A percentile compares a stretch with the other conserved stretches of the same genome.
phyloP scores from a whole-genome alignment of 1,140 invertebrate genomes.

The Cotesia typhae region DNA sequence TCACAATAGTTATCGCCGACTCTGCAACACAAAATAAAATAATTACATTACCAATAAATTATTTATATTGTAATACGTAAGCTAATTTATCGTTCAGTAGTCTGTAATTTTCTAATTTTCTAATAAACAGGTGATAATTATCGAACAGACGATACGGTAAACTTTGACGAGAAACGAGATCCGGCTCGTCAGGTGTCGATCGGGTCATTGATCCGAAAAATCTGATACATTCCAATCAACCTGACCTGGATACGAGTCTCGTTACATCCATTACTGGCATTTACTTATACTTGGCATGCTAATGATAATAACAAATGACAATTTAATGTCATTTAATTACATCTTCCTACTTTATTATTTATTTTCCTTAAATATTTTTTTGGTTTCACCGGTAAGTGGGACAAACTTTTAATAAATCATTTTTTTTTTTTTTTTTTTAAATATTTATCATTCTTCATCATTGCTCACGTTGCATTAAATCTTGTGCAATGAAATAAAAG shows the following conservation, averaged over 20 bases:
- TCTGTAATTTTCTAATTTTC: not conserved
- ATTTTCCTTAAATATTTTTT: no score
- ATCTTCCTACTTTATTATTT: no score
- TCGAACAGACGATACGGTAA: not conserved
- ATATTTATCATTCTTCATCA: no score
- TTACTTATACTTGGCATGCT: not conserved
- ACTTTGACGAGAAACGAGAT: not conserved
- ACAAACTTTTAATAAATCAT: no score
- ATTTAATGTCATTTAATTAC: no score
- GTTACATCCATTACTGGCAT: not conserved
- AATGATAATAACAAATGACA: not conserved
- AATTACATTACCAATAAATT: not conserved
- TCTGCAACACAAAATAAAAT: not conserved
- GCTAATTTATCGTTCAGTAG: not conserved
- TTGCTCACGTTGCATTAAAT: no score
- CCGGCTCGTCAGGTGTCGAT: not conserved
- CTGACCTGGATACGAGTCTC: constrained; percentile 14
- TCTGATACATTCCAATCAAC: constrained; percentile 6
- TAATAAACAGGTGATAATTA: not conserved
- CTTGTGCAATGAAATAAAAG: no score
- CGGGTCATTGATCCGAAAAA: constrained; percentile 25
- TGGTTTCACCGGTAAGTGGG: no score
- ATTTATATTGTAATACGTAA: not conserved
- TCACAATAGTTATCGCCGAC: not conserved
- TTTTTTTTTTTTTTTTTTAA: no score